A percentile compares a stretch with the other conserved stretches of the same genome.
These are phyloP conservation scores for Amphiduros pacificus DNA, from an alignment of 2,888 invertebrate species.

Conservation along the genomic window DNA sequence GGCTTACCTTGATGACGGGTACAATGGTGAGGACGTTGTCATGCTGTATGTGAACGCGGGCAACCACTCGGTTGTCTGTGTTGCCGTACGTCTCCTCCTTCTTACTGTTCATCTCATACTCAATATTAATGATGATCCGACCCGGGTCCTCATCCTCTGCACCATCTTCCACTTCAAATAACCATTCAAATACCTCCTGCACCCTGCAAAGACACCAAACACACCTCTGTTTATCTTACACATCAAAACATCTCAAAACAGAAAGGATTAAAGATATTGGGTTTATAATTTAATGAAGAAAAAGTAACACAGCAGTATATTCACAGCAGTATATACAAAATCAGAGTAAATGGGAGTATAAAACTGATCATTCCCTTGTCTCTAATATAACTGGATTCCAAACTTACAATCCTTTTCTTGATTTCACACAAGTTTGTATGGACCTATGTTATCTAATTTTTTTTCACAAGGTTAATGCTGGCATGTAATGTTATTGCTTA, in stretches of 20 bases:
- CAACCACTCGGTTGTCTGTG: conserved; percentile 29
- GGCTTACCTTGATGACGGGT: conserved; percentile 88
- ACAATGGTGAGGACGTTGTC: conserved; percentile 63
- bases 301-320: no score
- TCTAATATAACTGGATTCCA: no score
- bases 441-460: no score
- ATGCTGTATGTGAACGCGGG: conserved; percentile 30
- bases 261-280: no score
- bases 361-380: no score
- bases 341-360: no score
- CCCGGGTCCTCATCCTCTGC: conserved; percentile 74
- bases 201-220: conserved; percentile 50
- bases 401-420: no score
- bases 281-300: no score
- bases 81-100: conserved; percentile 26
- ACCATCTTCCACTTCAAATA: conserved; percentile 83
- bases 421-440: no score
- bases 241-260: not conserved
- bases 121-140: conserved; percentile 83
- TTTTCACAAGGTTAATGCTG: no score
- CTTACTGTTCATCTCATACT: conserved; percentile 65
- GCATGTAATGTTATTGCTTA: no score
- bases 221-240: not conserved
- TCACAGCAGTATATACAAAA: no score
- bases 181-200: conserved; percentile 88